Percentiles rank a stretch among this genome's conserved stretches.
Evolutionary conservation across 2,113 vertebrate species (phyloP).

Genomic region (Saguinus imperator): DNA sequence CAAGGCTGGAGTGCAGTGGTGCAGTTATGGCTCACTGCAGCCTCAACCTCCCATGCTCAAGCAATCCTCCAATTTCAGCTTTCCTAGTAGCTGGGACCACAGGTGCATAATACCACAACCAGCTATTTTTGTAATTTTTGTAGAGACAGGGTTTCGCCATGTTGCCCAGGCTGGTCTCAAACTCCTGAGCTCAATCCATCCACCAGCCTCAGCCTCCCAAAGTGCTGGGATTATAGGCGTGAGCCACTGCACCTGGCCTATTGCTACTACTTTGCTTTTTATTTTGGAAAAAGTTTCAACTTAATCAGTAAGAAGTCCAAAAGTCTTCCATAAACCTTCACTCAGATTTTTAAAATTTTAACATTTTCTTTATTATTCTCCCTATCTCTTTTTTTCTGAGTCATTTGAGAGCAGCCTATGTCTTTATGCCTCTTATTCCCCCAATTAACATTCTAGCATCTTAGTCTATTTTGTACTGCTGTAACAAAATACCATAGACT

Average conservation of each 20-base stretch:
- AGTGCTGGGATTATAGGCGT: no score
- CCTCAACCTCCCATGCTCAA: no score
- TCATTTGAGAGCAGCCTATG: neutral
- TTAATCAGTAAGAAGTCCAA: neutral
- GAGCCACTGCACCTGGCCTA: neutral
- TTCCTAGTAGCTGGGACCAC: no score
- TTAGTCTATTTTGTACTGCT: neutral
- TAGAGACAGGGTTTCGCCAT: no score
- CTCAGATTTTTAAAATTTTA: neutral
- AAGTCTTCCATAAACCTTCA: neutral
- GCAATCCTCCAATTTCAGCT: no score
- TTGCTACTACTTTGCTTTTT: neutral
- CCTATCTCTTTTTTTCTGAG: neutral
- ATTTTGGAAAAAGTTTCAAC: neutral
- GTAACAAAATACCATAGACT: neutral
- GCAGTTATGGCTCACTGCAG: no score
- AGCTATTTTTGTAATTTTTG: no score
- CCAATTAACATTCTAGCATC: neutral
- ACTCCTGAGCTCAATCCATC: no score
- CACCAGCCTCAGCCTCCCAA: no score
- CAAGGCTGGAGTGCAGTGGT: no score
- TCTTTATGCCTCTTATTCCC: neutral
- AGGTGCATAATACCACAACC: no score
- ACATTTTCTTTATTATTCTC: slow-evolving; percentile 3
- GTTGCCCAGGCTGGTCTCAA: no score